Base-by-base conservation (phyloP, 2,888 invertebrate genomes). In the Andrena flavipes region DNA sequence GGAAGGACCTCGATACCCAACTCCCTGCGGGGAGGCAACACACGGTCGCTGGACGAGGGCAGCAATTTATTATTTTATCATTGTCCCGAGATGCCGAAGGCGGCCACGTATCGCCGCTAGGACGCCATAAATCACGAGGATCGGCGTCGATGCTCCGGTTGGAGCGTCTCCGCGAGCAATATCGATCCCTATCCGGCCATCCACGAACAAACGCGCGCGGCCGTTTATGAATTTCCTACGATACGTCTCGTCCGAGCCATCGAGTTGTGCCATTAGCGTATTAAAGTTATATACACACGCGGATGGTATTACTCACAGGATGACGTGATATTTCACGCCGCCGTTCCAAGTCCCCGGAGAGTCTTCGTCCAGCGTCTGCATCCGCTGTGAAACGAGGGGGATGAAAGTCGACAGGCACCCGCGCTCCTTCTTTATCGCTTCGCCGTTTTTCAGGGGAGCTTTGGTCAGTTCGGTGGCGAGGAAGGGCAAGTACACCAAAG, bases 31-130 rank as follows among this genome's bases (percentile, higher is more conserved):
- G 72, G 49, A 70, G 69, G 76, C 62, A 35, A 68, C 48, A 35
- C 49, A 70, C 13, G 79, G 49, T 67, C 42, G 0, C 67, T 29
- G 63, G 26, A 51, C 29, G 56, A 48, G 80, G 51, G 60, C 56
- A 42, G 77, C 77, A 84, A 84, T 84, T 84, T 84, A 84, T 84
- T 84, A 84, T 84, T 84, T 84, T 84, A 84, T 84, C 84, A 84
- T 84, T 81, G 80, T 84, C 33, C 84, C 49, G 76, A 56, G 74
- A 73, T 71, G 62, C 77, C 56, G 77, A 64, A 49, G 65, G 73
- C 69, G 54, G 16, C 56, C 64, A 23, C 63, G 54, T 49, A 65
- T 48, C 69, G 29, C 63, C 23, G 54, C 62, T 20, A 7, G 72
- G 33, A 62, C 29, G 42, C 67, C 77, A 56, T 82, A 79, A 79